phyloP scores from a whole-genome alignment of 2,113 vertebrate genomes.

The Tympanuchus pallidicinctus region DNA sequence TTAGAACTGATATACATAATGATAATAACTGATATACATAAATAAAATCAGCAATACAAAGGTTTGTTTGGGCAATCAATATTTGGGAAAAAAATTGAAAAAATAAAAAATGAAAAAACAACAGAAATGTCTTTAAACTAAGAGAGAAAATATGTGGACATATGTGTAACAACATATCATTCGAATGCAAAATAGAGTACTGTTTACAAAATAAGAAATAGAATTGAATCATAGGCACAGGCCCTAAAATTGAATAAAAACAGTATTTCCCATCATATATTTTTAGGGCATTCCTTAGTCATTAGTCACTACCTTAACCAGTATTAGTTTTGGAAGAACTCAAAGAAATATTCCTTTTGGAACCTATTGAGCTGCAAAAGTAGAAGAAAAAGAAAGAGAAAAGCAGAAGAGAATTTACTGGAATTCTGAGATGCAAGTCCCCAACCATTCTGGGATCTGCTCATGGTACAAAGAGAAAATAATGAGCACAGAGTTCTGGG shows the following conservation, averaged over 20 bases:
- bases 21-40: neutral
- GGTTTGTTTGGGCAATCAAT: neutral
- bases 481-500: neutral
- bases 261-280: neutral
- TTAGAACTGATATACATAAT: neutral
- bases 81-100: neutral
- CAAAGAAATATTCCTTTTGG: neutral
- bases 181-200: neutral
- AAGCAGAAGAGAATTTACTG: neutral
- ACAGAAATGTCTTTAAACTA: neutral
- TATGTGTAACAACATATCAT: neutral
- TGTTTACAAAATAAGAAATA: neutral
- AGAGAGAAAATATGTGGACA: neutral
- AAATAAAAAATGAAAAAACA: accelerated
- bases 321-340: accelerated
- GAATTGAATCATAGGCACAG: neutral
- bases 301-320: neutral
- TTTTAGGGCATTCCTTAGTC: neutral
- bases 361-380: neutral
- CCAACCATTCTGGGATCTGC: neutral
- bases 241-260: neutral
- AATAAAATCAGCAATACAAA: neutral
- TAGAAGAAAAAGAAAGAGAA: neutral
- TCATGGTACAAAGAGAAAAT: neutral
- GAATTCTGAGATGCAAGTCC: neutral